Evolutionary conservation across 2,797 vertebrate species (phyloP), one percentile per base, ranked within the genome.

Genomic region (Mastacembelus armatus): DNA sequence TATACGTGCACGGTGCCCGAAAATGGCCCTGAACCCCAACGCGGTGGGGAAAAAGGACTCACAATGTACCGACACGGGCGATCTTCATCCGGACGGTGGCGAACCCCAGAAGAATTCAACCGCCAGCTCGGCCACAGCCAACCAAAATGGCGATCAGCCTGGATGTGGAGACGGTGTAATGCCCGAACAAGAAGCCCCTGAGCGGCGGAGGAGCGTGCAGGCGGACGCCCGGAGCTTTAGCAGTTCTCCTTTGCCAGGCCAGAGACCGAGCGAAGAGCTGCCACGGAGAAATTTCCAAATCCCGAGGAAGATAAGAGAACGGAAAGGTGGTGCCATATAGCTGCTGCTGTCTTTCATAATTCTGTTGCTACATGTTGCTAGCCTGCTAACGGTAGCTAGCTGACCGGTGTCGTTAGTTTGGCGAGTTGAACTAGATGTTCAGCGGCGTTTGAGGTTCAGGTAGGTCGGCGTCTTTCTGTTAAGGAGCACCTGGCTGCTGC

Each of bases 101-200:
- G 90, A 91, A 63, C 76, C 87, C 83, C 88, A 65, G 85, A 94
- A 88, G 86, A 92, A 90, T 84, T 84, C 92, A 84, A 71, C 85
- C 91, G 86, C 91, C 89, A 91, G 89, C 92, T 92, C 92, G 91
- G 90, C 93, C 90, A 90, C 91, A 86, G 89, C 90, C 90, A 94
- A 92, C 91, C 93, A 94, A 94, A 94, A 94, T 94, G 93, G 93
- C 93, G 93, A 94, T 91, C 93, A 91, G 86, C 86, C 92, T 92
- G 92, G 90, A 92, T 92, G 91, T 90, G 91, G 92, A 92, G 93
- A 92, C 90, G 49, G 88, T 89, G 91, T 91, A 90, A 93, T 91
- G 91, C 89, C 90, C 77, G 91, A 93, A 73, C 90, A 91, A 86
- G 93, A 93, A 90, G 88, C 91, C 71, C 74, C 88, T 66, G 92